phyloP scores from a whole-genome alignment of 2,113 vertebrate species.

The Lepisosteus oculatus region DNA sequence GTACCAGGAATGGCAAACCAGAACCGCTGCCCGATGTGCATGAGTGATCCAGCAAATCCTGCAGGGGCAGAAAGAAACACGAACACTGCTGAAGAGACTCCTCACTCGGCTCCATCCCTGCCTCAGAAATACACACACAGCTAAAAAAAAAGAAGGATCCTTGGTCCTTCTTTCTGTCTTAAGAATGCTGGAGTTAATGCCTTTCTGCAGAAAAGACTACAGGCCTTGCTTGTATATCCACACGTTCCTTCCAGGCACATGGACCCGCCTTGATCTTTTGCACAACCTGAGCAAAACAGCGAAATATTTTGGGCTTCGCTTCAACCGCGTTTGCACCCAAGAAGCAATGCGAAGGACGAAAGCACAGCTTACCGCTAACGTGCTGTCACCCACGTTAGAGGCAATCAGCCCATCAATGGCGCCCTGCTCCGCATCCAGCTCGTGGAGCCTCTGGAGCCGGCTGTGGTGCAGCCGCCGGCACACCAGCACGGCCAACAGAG shows the following conservation, averaged over 20 bases:
- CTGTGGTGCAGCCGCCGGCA: conserved; percentile 63
- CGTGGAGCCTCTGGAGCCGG: conserved; percentile 58
- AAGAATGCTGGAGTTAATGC: neutral
- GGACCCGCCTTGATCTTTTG: too few relatives aligned
- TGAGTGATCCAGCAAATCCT: conserved; percentile 94
- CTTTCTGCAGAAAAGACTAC: neutral
- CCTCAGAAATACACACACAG: too few relatives aligned
- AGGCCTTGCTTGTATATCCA: too few relatives aligned
- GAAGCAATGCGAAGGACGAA: too few relatives aligned
- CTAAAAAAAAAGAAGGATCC: too few relatives aligned
- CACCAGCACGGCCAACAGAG: conserved; percentile 49
- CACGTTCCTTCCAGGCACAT: too few relatives aligned
- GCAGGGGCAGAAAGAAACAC: conserved; percentile 33
- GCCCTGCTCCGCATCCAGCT: conserved; percentile 64
- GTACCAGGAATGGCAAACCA: conserved; percentile 94
- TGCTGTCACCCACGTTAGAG: conserved; percentile 69
- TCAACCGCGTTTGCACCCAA: too few relatives aligned
- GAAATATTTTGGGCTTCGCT: too few relatives aligned
- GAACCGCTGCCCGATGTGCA: conserved; percentile 96
- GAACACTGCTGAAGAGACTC: neutral
- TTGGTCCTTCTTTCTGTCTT: neutral
- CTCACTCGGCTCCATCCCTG: too few relatives aligned
- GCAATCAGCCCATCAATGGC: conserved; percentile 68
- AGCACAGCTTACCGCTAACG: conserved; percentile 53
- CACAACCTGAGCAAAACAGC: too few relatives aligned